Percentiles rank a stretch among this genome's conserved stretches.
Evolutionary conservation across 2,888 invertebrate species (phyloP).

Genomic region (Plemyria rubiginata): DNA sequence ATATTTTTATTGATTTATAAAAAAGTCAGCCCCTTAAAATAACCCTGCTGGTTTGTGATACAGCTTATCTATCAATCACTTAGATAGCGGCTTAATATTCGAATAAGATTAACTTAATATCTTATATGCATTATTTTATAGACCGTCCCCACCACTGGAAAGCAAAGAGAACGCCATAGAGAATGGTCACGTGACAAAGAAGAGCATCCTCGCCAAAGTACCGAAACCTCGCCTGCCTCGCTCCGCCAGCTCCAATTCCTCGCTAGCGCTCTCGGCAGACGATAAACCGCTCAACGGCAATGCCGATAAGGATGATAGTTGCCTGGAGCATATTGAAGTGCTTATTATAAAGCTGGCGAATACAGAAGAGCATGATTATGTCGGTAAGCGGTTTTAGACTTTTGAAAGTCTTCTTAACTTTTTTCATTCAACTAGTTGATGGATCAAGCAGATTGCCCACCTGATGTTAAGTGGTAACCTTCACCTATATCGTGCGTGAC

Average conservation of each 20-base stretch:
- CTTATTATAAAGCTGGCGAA: conserved; percentile 73
- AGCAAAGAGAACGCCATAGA: conserved; percentile 62
- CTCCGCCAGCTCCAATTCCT: conserved; percentile 60
- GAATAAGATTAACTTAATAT: neutral
- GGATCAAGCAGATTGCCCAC: no score
- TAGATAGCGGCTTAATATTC: no score
- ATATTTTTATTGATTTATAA: no score
- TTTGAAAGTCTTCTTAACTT: neutral
- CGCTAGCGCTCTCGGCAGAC: conserved; percentile 52
- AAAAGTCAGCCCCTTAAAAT: neutral
- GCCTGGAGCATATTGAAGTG: conserved; percentile 66
- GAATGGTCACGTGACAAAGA: conserved; percentile 61
- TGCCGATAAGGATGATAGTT: conserved; percentile 47
- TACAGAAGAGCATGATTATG: conserved; percentile 73
- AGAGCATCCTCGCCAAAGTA: conserved; percentile 72
- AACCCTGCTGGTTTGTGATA: no score
- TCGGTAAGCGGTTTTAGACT: conserved; percentile 61
- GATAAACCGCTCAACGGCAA: conserved; percentile 55
- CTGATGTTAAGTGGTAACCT: no score
- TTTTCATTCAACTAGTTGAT: neutral
- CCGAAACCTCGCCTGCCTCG: conserved; percentile 67
- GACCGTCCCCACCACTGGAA: conserved; percentile 60
- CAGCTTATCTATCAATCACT: neutral
- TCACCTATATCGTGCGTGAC: no score
- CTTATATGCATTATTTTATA: conserved; percentile 36